Conservation (phyloP, 2,888 invertebrate genomes). For the Branchellion lobata region DNA sequence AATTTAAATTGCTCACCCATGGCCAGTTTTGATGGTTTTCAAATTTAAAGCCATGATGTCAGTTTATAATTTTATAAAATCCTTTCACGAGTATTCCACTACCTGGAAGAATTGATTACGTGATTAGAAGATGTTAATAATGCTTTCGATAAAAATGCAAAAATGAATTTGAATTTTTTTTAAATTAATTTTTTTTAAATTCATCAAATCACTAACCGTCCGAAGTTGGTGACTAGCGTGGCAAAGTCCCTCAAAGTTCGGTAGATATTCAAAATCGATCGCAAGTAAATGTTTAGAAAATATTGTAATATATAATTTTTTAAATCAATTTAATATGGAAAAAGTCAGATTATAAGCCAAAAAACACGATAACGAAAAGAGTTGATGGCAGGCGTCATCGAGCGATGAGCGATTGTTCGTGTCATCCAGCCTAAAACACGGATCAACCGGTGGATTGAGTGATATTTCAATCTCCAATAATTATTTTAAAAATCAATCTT, state of each 20-base stretch:
- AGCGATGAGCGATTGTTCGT: slow-evolving; percentile 12
- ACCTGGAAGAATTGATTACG: no score
- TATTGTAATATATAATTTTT: neutral
- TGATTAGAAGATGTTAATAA: neutral
- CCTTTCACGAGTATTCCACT: no score
- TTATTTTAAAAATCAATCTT: no score
- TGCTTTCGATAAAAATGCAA: neutral
- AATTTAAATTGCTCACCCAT: neutral
- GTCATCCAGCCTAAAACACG: slow-evolving; percentile 3
- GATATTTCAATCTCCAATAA: neutral
- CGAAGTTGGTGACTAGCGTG: slow-evolving; percentile 1
- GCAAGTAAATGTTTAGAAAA: neutral
- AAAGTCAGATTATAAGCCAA: neutral
- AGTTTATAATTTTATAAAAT: neutral
- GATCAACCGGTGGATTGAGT: slow-evolving; percentile 2
- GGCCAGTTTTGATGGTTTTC: neutral
- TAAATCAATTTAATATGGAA: neutral
- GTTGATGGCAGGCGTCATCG: slow-evolving; percentile 2
- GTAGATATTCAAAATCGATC: neutral
- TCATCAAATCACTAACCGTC: neutral
- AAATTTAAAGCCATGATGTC: neutral
- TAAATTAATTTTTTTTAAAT: no score
- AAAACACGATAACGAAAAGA: slow-evolving; percentile 2
- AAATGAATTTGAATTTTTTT: no score
- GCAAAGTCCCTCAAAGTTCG: slow-evolving; percentile 7